These are phyloP conservation scores for Kradibia gibbosae DNA, from an alignment of 1,140 invertebrate genomes.

Conservation along the genomic window DNA sequence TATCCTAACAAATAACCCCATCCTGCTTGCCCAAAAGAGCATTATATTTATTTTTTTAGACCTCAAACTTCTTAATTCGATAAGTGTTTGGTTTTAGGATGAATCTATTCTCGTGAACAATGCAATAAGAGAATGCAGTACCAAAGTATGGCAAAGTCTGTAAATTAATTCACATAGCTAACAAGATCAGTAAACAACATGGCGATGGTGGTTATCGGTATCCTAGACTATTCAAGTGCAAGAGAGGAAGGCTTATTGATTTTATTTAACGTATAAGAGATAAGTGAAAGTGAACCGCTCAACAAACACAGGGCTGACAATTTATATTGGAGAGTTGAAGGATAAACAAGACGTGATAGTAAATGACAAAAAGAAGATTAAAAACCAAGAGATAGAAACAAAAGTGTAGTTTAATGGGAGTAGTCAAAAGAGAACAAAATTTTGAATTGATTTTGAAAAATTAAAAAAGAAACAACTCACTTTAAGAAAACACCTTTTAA, in stretches of 20 bases:
- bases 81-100: constrained; percentile 25
- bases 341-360: too few relatives aligned
- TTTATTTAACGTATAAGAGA: constrained; percentile 45
- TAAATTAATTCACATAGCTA: constrained; percentile 33
- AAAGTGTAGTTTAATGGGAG: too few relatives aligned
- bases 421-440: too few relatives aligned
- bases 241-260: constrained; percentile 65
- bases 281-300: too few relatives aligned
- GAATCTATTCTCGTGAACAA: background rate
- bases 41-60: constrained; percentile 17
- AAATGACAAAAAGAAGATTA: too few relatives aligned
- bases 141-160: background rate
- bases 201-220: constrained; percentile 28
- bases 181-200: constrained; percentile 44
- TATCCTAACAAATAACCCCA: background rate
- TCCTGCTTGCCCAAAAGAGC: background rate
- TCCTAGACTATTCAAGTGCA: constrained; percentile 65
- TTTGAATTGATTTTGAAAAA: too few relatives aligned
- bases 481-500: too few relatives aligned
- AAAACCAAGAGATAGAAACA: too few relatives aligned
- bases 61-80: constrained; percentile 23
- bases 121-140: background rate
- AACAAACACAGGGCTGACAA: too few relatives aligned
- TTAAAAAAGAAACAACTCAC: too few relatives aligned
- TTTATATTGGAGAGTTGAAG: too few relatives aligned